Evolutionary conservation across 2,113 vertebrate species (phyloP).

Genomic region (Rafetus swinhoei): DNA sequence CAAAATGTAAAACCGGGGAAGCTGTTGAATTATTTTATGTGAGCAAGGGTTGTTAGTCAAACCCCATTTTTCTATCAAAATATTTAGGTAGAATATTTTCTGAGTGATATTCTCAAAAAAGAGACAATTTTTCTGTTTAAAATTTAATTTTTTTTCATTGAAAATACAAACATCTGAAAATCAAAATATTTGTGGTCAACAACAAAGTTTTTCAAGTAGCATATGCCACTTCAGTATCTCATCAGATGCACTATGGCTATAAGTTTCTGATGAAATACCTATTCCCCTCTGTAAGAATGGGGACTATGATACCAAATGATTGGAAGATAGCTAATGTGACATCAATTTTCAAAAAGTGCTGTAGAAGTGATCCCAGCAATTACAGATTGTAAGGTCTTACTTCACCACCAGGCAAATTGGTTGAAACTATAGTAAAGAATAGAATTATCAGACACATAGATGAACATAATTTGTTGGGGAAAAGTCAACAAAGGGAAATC

Average conservation of each 20-base stretch:
- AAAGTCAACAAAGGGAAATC: too few species aligned
- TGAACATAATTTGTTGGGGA: too few species aligned
- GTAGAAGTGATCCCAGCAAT: too few species aligned
- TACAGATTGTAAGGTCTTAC: too few species aligned
- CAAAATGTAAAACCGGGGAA: neutral
- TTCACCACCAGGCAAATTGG: too few species aligned
- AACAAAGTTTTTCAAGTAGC: neutral
- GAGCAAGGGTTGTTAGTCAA: fast-evolving
- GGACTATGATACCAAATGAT: neutral
- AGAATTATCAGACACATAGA: too few species aligned
- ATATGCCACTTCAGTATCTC: neutral
- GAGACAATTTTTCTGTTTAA: neutral
- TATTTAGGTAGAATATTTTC: neutral
- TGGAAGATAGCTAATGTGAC: too few species aligned
- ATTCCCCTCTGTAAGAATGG: too few species aligned
- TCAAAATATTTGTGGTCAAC: neutral
- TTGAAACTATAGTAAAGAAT: too few species aligned
- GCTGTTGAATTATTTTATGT: fast-evolving
- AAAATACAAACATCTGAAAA: neutral
- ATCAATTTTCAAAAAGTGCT: too few species aligned
- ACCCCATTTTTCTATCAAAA: neutral
- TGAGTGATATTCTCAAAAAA: neutral
- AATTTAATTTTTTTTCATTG: neutral
- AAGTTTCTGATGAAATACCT: neutral
- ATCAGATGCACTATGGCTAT: neutral